Evolutionary conservation across 2,797 vertebrate species (phyloP).

Genomic region (Eupleurogrammus muticus): DNA sequence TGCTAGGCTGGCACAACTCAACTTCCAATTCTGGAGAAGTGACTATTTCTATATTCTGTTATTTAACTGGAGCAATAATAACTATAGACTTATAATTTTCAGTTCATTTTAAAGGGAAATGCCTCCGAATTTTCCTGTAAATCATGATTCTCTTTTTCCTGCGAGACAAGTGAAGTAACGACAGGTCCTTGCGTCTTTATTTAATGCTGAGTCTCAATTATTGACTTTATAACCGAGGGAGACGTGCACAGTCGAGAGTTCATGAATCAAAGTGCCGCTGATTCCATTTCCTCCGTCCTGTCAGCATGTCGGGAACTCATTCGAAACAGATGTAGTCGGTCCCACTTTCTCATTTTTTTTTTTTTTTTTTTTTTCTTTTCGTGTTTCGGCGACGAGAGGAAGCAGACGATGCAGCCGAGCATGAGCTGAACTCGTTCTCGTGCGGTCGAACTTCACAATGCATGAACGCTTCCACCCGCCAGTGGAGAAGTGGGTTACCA

Average conservation of each 20-base stretch:
- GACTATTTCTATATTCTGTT: background rate
- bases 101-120: background rate
- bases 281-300: background rate
- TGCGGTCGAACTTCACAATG: too few relatives aligned
- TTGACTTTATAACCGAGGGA: constrained; percentile 11
- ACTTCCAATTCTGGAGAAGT: constrained; percentile 3
- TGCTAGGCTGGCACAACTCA: constrained; percentile 28
- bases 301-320: background rate
- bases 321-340: background rate
- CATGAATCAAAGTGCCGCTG: constrained; percentile 13
- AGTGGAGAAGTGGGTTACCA: background rate
- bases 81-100: background rate
- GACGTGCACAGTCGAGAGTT: background rate
- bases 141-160: background rate
- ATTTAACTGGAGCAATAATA: background rate
- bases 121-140: background rate
- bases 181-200: background rate
- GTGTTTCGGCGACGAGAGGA: background rate
- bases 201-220: constrained; percentile 7
- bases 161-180: background rate
- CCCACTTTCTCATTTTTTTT: too few relatives aligned
- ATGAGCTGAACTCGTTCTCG: background rate
- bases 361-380: too few relatives aligned
- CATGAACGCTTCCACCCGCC: background rate
- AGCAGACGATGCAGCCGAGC: constrained; percentile 4